Evolutionary conservation across 1,140 invertebrate species (phyloP), one percentile per base, ranked within the genome.

Genomic region (Cydia pomonella): DNA sequence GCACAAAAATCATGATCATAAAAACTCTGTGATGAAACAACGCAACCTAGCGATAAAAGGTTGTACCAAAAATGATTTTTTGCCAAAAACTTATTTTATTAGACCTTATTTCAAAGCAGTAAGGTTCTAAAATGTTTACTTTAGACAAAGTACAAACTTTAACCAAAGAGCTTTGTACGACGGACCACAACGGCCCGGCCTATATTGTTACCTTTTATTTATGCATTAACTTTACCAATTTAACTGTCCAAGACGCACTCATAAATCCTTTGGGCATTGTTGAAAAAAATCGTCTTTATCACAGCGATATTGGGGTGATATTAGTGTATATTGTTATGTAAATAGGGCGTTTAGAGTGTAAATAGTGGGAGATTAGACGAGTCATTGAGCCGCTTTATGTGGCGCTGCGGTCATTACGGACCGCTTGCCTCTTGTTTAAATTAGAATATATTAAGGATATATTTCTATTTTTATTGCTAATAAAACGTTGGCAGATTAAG

Each of bases 161-260:
- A 10, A 23, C 21, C 53, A 2, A 59, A 23, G 53, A 59, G 53
- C 53, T 23, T 59, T 59, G 10, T 59, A 59, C 53, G 47, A 50
- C 47, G 12, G 2, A 16, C 16, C 50, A 38, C 33, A 38, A 47
- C 66, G 25, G 69, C 27, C 77, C 78, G 47, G 80, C 81, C 84
- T 87, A 87, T 84, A 87, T 86, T 89, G 87, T 91, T 84, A 83
- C 86, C 85, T 86, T 85, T 85, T 89, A 91, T 91, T 91, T 89
- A 91, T 91, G 87, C 84, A 88, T 89, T 89, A 88, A 91, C 85
- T 91, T 91, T 85, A 62, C 78, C 89, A 87, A 90, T 91, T 88
- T 86, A 87, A 86, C 86, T 87, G 84, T 88, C 87, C 81, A 75
- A 79, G 75, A 78, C 79, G 84, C 84, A 82, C 81, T 85, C 84